phyloP scores from a whole-genome alignment of 2,113 vertebrate species.

The Crotophaga sulcirostris region DNA sequence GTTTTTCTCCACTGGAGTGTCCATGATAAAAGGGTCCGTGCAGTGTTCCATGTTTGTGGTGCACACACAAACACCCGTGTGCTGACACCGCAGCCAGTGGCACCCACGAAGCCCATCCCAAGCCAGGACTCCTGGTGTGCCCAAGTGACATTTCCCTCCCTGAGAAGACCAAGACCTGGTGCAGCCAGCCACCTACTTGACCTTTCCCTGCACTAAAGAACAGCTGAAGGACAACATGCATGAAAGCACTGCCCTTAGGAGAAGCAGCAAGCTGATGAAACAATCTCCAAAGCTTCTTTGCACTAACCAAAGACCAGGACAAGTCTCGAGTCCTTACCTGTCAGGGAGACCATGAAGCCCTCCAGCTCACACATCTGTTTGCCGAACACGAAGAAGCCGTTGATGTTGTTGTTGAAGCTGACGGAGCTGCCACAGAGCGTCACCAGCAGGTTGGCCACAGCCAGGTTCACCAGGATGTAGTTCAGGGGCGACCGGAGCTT shows the following conservation, averaged over 20 bases:
- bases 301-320: fast-evolving
- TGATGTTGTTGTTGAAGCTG: conserved; percentile 69
- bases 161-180: fast-evolving
- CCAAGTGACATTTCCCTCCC: not conserved
- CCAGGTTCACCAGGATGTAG: conserved; percentile 72
- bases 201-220: not conserved
- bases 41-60: not conserved
- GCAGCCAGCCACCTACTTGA: not conserved
- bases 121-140: fast-evolving
- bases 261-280: not conserved
- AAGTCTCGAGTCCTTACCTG: not conserved
- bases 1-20: not conserved
- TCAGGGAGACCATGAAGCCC: conserved; percentile 75
- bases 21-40: not conserved
- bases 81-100: not conserved
- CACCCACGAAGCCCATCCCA: not conserved
- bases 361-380: conserved; percentile 45
- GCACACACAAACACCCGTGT: fast-evolving
- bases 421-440: conserved; percentile 66
- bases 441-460: conserved; percentile 64
- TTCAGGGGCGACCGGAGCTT: conserved; percentile 58
- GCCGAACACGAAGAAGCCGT: conserved; percentile 50
- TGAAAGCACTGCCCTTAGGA: fast-evolving
- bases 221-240: fast-evolving
- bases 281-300: not conserved